Base-by-base conservation (phyloP, 1,140 invertebrate genomes). In the Lasaia peninsularis region DNA sequence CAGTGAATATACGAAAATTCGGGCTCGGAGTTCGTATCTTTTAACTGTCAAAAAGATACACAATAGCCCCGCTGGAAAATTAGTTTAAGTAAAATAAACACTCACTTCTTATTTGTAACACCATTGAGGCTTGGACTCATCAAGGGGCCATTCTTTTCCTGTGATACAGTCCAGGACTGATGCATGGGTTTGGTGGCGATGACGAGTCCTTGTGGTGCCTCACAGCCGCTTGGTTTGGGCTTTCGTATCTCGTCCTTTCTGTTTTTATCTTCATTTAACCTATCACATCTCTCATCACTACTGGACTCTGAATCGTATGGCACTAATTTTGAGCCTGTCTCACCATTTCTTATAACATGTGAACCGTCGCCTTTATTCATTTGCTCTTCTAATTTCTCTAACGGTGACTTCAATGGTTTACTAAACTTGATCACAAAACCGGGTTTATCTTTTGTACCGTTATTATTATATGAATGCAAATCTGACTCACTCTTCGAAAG, bases 161-260 rank as follows among this genome's bases (percentile, higher is more conserved):
- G 86, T 6, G 89, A 90, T 0, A 91, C 90, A 20, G 88, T 89
- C 90, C 90, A 91, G 4, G 88, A 80, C 9, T 86, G 80, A 12
- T 84, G 80, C 56, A 86, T 86, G 7, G 86, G 78, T 62, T 89
- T 89, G 0, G 90, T 90, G 10, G 82, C 78, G 9, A 90, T 81
- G 21, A 84, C 69, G n/a, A 81, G 71, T 2, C 71, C 65, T 40
- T 71, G 72, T 8, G 80, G 69, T 7, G 72, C 71, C 10, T 69
- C 62, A 50, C 81, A 76, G 5, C 81, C 66, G 40, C 77, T 78
- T 0, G 78, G 75, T 40, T 84, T 81, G 1, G 77, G 64, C 57
- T 73, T 74, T 12, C 63, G 58, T 24, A 63, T 33, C 54, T 53
- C 56, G 12, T 69, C 67, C 32, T 56, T 63, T 64, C 65, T 75